Base-by-base conservation (phyloP, 2,797 vertebrate genomes). In the Apogon hyalosoma region DNA sequence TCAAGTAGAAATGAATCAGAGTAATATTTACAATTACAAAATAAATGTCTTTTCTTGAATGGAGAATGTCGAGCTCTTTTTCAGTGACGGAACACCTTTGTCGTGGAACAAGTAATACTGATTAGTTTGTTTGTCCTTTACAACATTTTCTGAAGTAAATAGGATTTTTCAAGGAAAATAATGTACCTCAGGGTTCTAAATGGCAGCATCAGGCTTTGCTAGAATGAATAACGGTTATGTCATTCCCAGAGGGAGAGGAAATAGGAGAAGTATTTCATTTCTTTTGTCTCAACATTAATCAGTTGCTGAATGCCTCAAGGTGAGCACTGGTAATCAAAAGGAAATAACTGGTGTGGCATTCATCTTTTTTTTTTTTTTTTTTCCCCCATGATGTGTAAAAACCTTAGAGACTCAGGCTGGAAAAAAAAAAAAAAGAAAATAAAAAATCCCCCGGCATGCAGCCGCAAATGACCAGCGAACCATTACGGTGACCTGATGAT, bases 241-340 rank as follows among this genome's bases (percentile, higher is more conserved):
- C 56, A 53, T 53, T 70, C 65, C 42, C 49, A 63, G 28, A 52
- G 63, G 67, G 55, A 56, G 41, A 64, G 55, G 59, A 66, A 79
- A 77, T 46, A 40, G 56, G 16, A 62, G 65, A 69, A 77, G 51
- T 39, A 75, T 84, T 77, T 84, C 48, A 83, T 85, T 86, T 64
- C 36, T 69, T 82, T 79, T 77, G 72, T 83, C 70, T 80, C 58
- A 63, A 62, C 77, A 79, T 87, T 76, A 75, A 90, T 91, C 87
- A 89, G 61, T 50, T 24, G 24, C 48, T 18, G 31, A 83, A 68
- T 47, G 71, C 82, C 84, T 80, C 72, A 78, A 87, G 79, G 82
- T 84, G 69, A 86, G 55, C 24, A 55, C 53, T 69, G 60, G 68
- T 73, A 73, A 86, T 88, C 82, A 84, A 87, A 86, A 77, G 63